Base-by-base conservation (phyloP, 2,888 invertebrate species). In the Blastobasis lacticolella region DNA sequence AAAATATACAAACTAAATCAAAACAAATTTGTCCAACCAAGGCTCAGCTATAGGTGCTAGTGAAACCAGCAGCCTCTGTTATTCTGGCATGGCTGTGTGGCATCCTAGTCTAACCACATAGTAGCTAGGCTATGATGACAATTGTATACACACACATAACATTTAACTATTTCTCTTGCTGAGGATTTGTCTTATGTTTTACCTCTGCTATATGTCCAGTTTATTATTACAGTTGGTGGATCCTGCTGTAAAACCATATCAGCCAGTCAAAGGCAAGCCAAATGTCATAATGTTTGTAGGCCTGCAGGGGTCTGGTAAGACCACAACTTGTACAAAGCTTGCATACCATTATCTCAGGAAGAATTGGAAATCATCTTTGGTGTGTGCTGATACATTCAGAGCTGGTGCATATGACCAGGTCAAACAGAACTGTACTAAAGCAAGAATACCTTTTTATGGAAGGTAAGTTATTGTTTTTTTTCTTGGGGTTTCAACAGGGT, bases 251-350 rank as follows among this genome's bases (percentile, higher is more conserved):
- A 98, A 98, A 77, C 96, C 98, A 5, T 98, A 95, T 88, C 95
- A 96, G 71, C 99, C 99, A 46, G 89, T 94, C 0, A 99, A 99
- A 88, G 99, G 97, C 49, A 94, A 94, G 72, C 93, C 95, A 46
- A 99, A 99, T 83, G 90, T 99, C 23, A 95, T 99, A 64, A 99
- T 99, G 99, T 99, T 99, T 90, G 99, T 99, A 50, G 99, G 99
- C 69, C 91, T 99, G 8, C 99, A 99, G 89, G 99, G 99, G 57
- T 98, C 98, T 53, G 99, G 99, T 62, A 99, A 99, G 90, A 99
- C 99, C 0, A 99, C 99, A 37, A 98, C 99, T 1, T 99, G 99
- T 89, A 99, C 99, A 58, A 99, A 99, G 90, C 89, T 99, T 71
- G 99, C 99, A 10, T 99, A 99, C 85, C 95, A 98, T 84, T 99